phyloP scores from a whole-genome alignment of 2,113 vertebrate genomes.

The Nibea coibor region DNA sequence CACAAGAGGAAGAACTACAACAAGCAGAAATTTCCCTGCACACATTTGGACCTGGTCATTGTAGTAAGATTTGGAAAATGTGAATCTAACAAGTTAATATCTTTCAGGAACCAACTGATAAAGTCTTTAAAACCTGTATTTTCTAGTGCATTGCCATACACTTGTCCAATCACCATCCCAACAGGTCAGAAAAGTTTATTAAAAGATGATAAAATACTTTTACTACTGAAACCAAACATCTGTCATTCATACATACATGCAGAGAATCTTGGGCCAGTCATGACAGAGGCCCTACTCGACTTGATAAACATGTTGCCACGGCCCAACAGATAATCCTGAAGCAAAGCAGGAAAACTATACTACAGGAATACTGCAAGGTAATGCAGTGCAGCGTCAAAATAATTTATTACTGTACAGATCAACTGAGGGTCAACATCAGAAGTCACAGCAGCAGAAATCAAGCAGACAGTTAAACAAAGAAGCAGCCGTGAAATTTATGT shows the following conservation, averaged over 20 bases:
- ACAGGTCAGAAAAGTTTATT: slow-evolving; percentile 1
- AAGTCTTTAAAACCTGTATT: background rate
- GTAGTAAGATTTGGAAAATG: background rate
- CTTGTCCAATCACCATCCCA: background rate
- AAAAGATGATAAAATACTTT: slow-evolving; percentile 11
- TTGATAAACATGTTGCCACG: slow-evolving; percentile 15
- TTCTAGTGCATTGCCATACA: too few species aligned
- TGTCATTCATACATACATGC: background rate
- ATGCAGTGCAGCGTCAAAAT: background rate
- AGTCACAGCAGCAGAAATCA: background rate
- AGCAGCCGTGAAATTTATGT: slow-evolving; percentile 15
- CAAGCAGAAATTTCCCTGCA: background rate
- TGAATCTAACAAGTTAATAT: background rate
- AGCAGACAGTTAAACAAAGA: slow-evolving; percentile 25
- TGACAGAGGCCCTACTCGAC: slow-evolving; percentile 22
- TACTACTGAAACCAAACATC: background rate
- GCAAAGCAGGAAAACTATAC: background rate
- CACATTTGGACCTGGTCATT: background rate
- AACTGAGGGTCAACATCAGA: background rate
- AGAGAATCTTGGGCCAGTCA: slow-evolving; percentile 25
- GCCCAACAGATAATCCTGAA: background rate
- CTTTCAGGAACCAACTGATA: too few species aligned
- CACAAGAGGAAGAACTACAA: background rate
- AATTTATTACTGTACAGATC: background rate
- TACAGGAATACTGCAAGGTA: background rate